Base-by-base conservation (phyloP, 2,888 invertebrate genomes). In the Megaustenia siamemsis region DNA sequence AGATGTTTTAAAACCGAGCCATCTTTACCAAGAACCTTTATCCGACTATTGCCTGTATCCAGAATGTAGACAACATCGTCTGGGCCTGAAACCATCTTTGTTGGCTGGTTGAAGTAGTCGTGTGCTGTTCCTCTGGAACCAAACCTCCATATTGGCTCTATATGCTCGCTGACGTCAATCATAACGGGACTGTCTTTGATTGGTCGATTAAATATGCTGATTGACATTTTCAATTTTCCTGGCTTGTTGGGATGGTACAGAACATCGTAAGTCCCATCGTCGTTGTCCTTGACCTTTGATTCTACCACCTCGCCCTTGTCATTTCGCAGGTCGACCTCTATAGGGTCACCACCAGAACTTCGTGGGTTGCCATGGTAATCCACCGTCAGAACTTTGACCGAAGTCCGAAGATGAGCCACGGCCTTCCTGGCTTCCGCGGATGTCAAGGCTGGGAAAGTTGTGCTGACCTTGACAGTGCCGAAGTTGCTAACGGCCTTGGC, bases 321-420 rank as follows among this genome's bases (percentile, higher is more conserved):
- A 76, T 91, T 91, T 32, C 92, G 90, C 45, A 97, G 95, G 87
- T 96, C 96, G 0, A 96, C 97, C 35, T 95, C 95, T 63, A 98
- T 96, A 0, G 98, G 98, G 95, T 98, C 98, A 0, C 97, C 97
- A 43, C 98, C 98, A 32, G 96, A 96, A 87, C 96, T 96, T 82
- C 97, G 95, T 53, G 96, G 95, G 92, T 96, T 96, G n/a, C 98
- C 98, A 94, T 98, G 97, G 93, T 98, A 98, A 94, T 98, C 98
- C 56, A 95, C 94, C 0, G 95, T 95, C 53, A 93, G 93, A 32
- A 95, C 92, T 21, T 91, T 91, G 15, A 95, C 93, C 32, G 92
- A 91, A 4, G 94, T 93, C 86, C 94, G 94, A 53, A 95, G 93
- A 88, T 95, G 94, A 10, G 94, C 93, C 0, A 93, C 91, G 21